These are phyloP conservation scores for Solen grandis DNA, from an alignment of 1,140 invertebrate species.

Conservation along the genomic window DNA sequence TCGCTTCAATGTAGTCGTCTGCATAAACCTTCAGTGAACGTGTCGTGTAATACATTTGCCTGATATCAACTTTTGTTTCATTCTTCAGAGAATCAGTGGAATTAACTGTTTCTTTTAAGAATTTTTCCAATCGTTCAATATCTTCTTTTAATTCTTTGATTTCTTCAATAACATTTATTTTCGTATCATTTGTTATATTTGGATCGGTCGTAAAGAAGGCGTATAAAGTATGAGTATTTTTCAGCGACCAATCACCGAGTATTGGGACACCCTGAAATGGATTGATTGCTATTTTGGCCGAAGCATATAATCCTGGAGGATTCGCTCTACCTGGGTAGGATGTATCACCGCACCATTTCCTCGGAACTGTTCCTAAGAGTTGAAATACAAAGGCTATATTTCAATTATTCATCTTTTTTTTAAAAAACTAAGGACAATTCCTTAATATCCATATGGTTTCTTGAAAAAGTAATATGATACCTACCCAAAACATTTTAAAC, in stretches of 20 bases:
- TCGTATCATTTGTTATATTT: not conserved
- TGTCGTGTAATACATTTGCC: not conserved
- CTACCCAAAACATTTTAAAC: too few relatives aligned
- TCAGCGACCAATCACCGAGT: conserved; percentile 3
- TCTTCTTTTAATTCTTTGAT: not conserved
- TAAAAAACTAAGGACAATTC: too few relatives aligned
- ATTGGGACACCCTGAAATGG: conserved; percentile 20
- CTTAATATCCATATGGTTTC: too few relatives aligned
- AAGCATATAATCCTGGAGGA: conserved; percentile 35
- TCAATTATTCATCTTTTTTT: too few relatives aligned
- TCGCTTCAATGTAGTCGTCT: not conserved
- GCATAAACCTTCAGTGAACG: not conserved
- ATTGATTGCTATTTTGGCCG: conserved; percentile 6
- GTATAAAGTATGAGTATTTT: conserved; percentile 2
- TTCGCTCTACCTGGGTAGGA: conserved; percentile 30
- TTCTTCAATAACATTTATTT: not conserved
- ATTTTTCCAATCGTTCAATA: not conserved
- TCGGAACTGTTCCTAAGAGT: not conserved
- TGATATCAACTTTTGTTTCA: not conserved
- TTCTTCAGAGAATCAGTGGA: not conserved
- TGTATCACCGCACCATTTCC: conserved; percentile 46
- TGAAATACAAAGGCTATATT: too few relatives aligned
- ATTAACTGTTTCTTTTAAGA: not conserved
- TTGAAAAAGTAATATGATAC: too few relatives aligned
- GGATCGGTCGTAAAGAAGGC: conserved; percentile 9